phyloP scores from a whole-genome alignment of 2,797 vertebrate genomes.

The Anisognathus igniventris region DNA sequence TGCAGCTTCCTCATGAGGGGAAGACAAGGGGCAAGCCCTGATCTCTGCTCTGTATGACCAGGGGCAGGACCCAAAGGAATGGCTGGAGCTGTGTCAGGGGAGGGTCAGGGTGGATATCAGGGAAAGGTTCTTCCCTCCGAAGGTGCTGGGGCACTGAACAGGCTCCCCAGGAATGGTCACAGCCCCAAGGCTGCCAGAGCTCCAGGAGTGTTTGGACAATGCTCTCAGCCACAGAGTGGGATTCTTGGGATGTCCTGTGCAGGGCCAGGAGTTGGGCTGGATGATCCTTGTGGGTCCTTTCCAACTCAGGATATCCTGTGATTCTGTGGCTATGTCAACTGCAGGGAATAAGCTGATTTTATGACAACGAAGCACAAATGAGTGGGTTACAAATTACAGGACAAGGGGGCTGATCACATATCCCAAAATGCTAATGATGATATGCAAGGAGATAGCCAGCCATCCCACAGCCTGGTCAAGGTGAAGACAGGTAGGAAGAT shows the following conservation, averaged over 20 bases:
- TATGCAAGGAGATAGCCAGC: background rate
- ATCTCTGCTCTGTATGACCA: background rate
- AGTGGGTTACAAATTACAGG: background rate
- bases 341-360: background rate
- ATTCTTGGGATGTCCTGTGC: background rate
- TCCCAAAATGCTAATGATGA: background rate
- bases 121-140: background rate
- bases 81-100: background rate
- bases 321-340: background rate
- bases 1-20: rapidly evolving
- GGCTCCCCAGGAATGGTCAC: background rate
- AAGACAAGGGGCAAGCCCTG: background rate
- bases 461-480: background rate
- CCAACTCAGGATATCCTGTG: background rate
- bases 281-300: background rate
- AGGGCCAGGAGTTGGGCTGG: background rate
- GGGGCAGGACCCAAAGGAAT: rapidly evolving
- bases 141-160: rapidly evolving
- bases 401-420: background rate
- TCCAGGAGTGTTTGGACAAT: rapidly evolving
- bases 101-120: rapidly evolving
- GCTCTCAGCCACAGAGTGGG: rapidly evolving
- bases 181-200: background rate
- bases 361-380: background rate
- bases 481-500: background rate